These are phyloP conservation scores for Tokudaia muenninki DNA, from an alignment of 2,797 vertebrate species.

Conservation along the genomic window DNA sequence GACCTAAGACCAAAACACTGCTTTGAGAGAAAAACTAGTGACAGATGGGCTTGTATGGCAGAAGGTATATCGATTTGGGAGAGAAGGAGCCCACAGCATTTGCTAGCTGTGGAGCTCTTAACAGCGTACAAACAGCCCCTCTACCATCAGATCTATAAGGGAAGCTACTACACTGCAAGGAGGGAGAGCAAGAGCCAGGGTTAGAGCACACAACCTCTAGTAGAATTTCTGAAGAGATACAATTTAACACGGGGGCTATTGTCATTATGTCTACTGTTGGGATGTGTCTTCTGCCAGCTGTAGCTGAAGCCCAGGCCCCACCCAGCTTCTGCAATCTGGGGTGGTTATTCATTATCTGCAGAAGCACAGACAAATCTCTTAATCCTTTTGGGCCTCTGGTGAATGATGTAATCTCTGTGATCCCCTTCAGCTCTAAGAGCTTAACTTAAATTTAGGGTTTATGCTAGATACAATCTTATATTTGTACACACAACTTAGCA, in stretches of 20 bases:
- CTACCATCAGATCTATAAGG: not conserved
- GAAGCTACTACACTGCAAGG: rapidly evolving
- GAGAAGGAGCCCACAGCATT: not conserved
- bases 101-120: not conserved
- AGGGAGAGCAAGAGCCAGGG: not conserved
- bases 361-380: constrained; percentile 58
- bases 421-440: constrained; percentile 50
- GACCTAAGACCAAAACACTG: not conserved
- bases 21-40: not conserved
- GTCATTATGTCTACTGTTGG: not conserved
- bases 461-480: constrained; percentile 3
- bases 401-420: constrained; percentile 46
- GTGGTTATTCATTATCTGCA: constrained; percentile 29
- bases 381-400: constrained; percentile 54
- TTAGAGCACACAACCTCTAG: not conserved
- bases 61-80: not conserved
- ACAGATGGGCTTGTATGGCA: not conserved
- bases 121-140: not conserved
- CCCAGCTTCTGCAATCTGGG: not conserved
- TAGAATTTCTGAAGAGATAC: not conserved
- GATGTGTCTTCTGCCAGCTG: not conserved
- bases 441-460: constrained; percentile 64
- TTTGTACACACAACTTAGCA: constrained; percentile 25
- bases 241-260: not conserved
- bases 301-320: not conserved